Evolutionary conservation across 2,888 invertebrate species (phyloP).

Genomic region (Hipparchia semele): DNA sequence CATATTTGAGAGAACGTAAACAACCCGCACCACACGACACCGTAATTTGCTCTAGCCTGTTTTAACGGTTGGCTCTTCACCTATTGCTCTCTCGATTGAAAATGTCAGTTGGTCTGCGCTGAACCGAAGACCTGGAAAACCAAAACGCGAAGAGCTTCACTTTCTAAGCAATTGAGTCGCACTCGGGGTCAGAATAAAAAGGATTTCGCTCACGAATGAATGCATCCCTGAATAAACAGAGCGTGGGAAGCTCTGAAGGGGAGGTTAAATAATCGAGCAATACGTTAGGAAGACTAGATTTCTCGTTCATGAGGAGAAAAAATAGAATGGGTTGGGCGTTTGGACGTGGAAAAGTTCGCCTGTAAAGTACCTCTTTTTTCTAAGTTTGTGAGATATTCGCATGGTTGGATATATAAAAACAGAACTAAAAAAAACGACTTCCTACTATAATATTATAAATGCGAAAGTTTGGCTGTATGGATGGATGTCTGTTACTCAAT

Average conservation of each 20-base stretch:
- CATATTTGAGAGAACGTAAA: too few species aligned
- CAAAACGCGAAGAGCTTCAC: conserved; percentile 21
- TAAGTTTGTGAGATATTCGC: too few species aligned
- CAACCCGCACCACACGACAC: too few species aligned
- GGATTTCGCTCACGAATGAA: conserved; percentile 18
- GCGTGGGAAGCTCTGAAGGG: conserved; percentile 24
- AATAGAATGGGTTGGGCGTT: too few species aligned
- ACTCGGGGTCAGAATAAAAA: conserved; percentile 18
- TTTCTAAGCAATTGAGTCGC: conserved; percentile 10
- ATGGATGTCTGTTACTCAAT: too few species aligned
- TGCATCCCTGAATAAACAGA: conserved; percentile 26
- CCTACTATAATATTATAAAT: too few species aligned
- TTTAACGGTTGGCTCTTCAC: conserved; percentile 3
- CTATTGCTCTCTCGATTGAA: conserved; percentile 27
- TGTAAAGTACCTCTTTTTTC: too few species aligned
- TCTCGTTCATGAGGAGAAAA: background rate
- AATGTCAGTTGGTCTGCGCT: conserved; percentile 37
- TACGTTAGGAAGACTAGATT: background rate
- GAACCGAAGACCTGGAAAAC: conserved; percentile 27
- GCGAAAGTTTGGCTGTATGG: too few species aligned
- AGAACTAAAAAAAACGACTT: too few species aligned
- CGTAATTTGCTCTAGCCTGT: too few species aligned
- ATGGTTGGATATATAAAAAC: too few species aligned
- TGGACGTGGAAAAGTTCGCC: too few species aligned
- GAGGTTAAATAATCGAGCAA: conserved; percentile 1